A percentile compares a stretch with the other conserved stretches of the same genome.
Evolutionary conservation across 2,797 vertebrate species (phyloP).

Genomic region (Poeciliopsis presidionis): DNA sequence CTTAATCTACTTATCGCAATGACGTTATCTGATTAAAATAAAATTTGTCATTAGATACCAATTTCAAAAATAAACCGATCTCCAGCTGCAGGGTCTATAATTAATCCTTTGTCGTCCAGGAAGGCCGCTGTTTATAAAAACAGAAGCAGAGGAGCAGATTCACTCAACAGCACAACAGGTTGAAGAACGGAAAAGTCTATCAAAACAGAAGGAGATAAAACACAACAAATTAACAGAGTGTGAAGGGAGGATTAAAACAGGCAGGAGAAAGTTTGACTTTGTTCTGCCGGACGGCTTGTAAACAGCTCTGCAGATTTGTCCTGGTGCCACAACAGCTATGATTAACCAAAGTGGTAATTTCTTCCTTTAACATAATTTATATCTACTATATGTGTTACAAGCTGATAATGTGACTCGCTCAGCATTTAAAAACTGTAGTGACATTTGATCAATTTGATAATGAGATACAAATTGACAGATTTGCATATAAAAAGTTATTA

Average conservation of each 20-base stretch:
- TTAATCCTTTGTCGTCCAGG: neutral
- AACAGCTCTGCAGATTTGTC: neutral
- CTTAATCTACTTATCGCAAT: neutral
- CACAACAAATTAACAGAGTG: neutral
- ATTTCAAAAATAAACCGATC: neutral
- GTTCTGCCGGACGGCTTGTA: neutral
- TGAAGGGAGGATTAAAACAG: neutral
- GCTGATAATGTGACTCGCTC: neutral
- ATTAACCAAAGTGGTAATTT: neutral
- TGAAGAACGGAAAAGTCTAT: neutral
- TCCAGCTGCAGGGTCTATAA: neutral
- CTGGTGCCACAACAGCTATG: too few relatives aligned
- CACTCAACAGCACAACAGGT: neutral
- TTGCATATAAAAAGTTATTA: neutral
- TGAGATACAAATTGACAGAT: neutral
- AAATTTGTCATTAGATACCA: neutral
- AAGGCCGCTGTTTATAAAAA: neutral
- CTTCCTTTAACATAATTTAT: neutral
- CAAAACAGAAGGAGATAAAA: conserved; percentile 4
- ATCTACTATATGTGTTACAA: neutral
- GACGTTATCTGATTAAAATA: neutral
- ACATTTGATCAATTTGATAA: neutral
- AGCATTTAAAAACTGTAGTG: neutral
- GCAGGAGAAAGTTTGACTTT: neutral
- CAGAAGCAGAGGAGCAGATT: neutral